Percentiles rank a stretch among this genome's conserved stretches.
Evolutionary conservation across 2,113 vertebrate species (phyloP).

Genomic region (Solea solea): DNA sequence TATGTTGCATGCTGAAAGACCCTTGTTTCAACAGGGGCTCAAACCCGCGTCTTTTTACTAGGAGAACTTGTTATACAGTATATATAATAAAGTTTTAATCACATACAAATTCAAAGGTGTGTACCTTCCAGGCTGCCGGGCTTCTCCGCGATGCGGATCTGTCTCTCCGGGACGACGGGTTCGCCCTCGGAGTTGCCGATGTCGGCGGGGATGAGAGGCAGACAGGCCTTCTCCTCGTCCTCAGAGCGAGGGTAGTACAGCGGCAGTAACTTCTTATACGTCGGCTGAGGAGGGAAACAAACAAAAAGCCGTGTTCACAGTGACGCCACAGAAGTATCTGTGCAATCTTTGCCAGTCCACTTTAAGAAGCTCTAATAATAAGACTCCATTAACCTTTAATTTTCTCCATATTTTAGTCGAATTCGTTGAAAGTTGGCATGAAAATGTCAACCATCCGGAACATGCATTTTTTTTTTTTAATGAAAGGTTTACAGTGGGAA

Average conservation of each 20-base stretch:
- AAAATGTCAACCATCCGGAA: no score
- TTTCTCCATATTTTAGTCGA: no score
- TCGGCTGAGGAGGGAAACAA: constrained; percentile 71
- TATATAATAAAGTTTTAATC: neutral
- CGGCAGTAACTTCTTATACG: constrained; percentile 90
- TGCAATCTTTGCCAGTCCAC: no score
- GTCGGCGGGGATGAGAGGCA: constrained; percentile 90
- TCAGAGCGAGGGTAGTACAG: constrained; percentile 94
- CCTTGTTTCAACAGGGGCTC: no score
- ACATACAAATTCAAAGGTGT: constrained; percentile 30
- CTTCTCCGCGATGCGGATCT: constrained; percentile 95
- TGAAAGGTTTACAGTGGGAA: no score
- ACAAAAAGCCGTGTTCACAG: neutral
- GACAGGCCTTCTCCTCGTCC: constrained; percentile 85
- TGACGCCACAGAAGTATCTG: neutral
- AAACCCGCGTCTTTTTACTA: no score
- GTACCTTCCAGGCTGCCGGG: constrained; percentile 89
- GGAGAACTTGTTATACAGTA: no score
- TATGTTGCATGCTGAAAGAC: no score
- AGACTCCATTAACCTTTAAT: no score
- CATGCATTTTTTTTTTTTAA: no score
- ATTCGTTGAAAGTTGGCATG: no score
- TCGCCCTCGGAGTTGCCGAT: constrained; percentile 97
- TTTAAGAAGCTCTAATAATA: no score
- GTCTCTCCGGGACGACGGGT: constrained; percentile 92